Evolutionary conservation across 2,888 invertebrate species (phyloP).

Genomic region (Eremobia ochroleuca): DNA sequence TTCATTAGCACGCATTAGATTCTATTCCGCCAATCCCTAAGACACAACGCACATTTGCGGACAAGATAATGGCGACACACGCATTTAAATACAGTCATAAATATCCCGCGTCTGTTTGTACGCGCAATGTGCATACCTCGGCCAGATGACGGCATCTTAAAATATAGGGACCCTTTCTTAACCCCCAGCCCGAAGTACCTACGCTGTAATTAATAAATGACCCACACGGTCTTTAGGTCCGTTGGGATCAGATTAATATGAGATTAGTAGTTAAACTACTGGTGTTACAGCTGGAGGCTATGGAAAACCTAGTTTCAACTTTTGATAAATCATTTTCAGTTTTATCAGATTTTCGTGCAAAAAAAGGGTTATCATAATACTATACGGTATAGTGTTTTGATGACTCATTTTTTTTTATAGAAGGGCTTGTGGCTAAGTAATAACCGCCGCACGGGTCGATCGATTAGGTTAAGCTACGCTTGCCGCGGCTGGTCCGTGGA

Average conservation of each 20-base stretch:
- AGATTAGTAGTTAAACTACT: slow-evolving; percentile 72
- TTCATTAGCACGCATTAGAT: slow-evolving; percentile 55
- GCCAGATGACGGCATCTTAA: slow-evolving; percentile 89
- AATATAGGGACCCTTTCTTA: slow-evolving; percentile 89
- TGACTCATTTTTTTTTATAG: no score
- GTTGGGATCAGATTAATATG: slow-evolving; percentile 76
- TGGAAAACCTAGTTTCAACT: neutral
- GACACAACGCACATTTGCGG: slow-evolving; percentile 62
- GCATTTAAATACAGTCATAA: slow-evolving; percentile 79
- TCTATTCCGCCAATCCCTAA: slow-evolving; percentile 53
- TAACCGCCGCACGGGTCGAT: no score
- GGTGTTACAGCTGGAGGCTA: slow-evolving; percentile 7
- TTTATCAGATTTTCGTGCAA: neutral
- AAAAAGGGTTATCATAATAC: no score
- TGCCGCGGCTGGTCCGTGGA: no score
- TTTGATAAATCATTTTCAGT: neutral
- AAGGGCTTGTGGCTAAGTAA: no score
- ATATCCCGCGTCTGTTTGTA: slow-evolving; percentile 73
- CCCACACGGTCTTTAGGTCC: slow-evolving; percentile 80
- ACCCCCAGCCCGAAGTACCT: slow-evolving; percentile 77
- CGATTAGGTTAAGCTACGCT: no score
- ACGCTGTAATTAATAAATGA: slow-evolving; percentile 91
- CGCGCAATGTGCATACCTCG: slow-evolving; percentile 83
- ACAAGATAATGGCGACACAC: slow-evolving; percentile 65
- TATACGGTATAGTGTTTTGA: no score